These are phyloP conservation scores for Acleris cristana DNA, from an alignment of 2,888 invertebrate genomes.

Conservation along the genomic window DNA sequence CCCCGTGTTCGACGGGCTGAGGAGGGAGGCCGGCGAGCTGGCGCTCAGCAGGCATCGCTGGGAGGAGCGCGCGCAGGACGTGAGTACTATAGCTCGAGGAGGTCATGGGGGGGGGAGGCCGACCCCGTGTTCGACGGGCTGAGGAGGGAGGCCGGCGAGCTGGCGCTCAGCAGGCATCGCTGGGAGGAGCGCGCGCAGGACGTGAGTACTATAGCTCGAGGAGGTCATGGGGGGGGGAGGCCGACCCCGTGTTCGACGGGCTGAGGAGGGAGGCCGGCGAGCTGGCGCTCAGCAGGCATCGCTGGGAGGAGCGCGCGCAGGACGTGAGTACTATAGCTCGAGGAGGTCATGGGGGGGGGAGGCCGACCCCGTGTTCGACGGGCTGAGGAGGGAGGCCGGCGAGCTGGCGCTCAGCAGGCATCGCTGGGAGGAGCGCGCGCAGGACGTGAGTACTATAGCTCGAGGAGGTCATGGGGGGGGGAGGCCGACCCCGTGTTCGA, in stretches of 20 bases:
- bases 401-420: constrained; percentile 94
- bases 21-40: constrained; percentile 93
- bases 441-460: constrained; percentile 68
- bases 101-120: constrained; percentile 84
- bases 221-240: constrained; percentile 81
- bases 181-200: constrained; percentile 96
- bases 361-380: constrained; percentile 95
- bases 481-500: constrained; percentile 96
- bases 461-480: constrained; percentile 61
- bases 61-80: constrained; percentile 93
- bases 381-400: constrained; percentile 93
- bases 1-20: constrained; percentile 94
- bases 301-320: constrained; percentile 96
- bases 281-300: constrained; percentile 92
- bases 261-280: constrained; percentile 94
- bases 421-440: constrained; percentile 96
- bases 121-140: constrained; percentile 96
- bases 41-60: constrained; percentile 94
- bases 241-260: constrained; percentile 95
- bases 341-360: constrained; percentile 77
- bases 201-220: constrained; percentile 62
- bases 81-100: constrained; percentile 62
- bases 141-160: constrained; percentile 93
- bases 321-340: constrained; percentile 67
- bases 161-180: constrained; percentile 92